Base-by-base conservation (phyloP, 30 jellyfish, hydroid and myxozoan species). In the Hydra vulgaris region DNA sequence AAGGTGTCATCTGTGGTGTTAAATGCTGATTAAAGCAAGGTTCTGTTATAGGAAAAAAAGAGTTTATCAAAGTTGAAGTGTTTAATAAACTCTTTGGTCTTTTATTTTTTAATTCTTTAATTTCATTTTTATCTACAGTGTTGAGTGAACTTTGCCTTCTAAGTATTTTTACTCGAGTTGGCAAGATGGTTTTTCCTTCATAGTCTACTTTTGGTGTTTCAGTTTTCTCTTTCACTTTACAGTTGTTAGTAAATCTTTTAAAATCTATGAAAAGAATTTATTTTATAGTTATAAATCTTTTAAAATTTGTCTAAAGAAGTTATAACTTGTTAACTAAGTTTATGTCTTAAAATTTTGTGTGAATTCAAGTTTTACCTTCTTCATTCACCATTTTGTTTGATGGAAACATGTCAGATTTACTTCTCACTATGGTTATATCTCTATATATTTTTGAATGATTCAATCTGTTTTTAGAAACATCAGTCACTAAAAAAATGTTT, bases 1-100 rank as follows among this genome's bases (percentile, higher is more conserved):
- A 17, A 7, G 87, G 87, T 15, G 87, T 80, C 24, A 80, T 25
- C 22, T 27, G 27, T 21, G 87, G 87, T 25, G 87, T 66, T 17
- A 66, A 15, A 15, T 20, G 26, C 56, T 66, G 55, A 54, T 54
- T 27, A 12, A 40, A 12, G 12, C 5, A 40, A 40, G 5, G 12
- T 5, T 40, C 61, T 40, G 61, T 24, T 69, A 19, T 7, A 69
- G 76, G 76, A 5, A 69, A 23, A 5, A 40, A 40, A 3, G 61
- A 40, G 61, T 40, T 40, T 40, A 40, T 40, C 12, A 40, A 40
- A 40, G 61, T 3, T 40, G 61, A 40, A 12, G 8, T 40, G 5
- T 40, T 5, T 40, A 40, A 12, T 40, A 40, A 40, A 40, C 61
- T 40, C 61, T 40, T 40, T n/a, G n/a, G n/a, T n/a, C n/a, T n/a